Percentiles rank a stretch among this genome's conserved stretches.
Conservation (phyloP, 1,140 invertebrate species). For the Stegodyphus mimosarum region DNA sequence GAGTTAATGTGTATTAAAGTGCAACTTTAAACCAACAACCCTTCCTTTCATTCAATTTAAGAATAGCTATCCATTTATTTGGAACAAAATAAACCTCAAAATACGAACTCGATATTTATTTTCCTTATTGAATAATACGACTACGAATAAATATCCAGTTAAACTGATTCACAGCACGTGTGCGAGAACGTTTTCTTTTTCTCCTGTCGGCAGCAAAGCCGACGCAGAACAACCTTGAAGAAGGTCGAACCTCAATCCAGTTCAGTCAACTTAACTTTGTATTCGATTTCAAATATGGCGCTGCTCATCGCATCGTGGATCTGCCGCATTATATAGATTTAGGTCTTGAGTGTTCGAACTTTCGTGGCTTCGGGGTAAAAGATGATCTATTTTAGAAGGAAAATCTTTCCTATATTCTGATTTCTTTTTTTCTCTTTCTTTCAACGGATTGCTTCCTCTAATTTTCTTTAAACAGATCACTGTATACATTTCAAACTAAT, state of each 20-base stretch:
- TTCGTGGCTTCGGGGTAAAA: neutral
- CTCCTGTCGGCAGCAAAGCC: neutral
- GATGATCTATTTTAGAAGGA: neutral
- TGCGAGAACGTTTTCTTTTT: neutral
- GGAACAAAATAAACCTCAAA: neutral
- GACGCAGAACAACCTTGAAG: neutral
- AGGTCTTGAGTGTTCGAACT: neutral
- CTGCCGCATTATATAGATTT: neutral
- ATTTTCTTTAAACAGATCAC: too few relatives aligned
- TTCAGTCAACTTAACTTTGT: neutral
- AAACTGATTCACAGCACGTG: neutral
- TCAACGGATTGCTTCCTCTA: too few relatives aligned
- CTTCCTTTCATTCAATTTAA: neutral
- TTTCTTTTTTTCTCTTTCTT: too few relatives aligned
- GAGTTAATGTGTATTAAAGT: too few relatives aligned
- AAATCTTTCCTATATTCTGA: neutral
- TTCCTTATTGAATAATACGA: neutral
- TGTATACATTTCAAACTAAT: too few relatives aligned
- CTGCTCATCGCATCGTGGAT: neutral
- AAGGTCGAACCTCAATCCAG: neutral
- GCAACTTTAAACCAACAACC: too few relatives aligned
- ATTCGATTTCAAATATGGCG: neutral
- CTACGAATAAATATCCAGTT: neutral
- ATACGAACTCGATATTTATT: neutral
- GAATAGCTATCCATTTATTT: neutral